Base-by-base conservation (phyloP, 2,113 vertebrate genomes). In the Scophthalmus maximus region DNA sequence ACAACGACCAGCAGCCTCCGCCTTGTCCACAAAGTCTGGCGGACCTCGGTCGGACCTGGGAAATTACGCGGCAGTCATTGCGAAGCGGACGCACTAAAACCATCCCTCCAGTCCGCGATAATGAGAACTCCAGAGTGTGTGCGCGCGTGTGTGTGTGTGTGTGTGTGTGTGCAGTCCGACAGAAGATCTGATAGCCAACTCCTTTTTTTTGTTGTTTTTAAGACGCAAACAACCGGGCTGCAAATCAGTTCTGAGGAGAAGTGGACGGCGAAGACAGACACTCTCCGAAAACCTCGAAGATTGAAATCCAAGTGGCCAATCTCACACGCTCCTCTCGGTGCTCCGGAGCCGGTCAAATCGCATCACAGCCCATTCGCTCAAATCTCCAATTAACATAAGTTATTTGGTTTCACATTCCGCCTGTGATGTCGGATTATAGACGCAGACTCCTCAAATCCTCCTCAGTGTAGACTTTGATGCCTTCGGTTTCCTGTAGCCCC, bases 371-470 rank as follows among this genome's bases (percentile, higher is more conserved):
- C n/a, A 56, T 67, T 82, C 73, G 46, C 76, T 71, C 29, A 63
- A 77, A 89, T 82, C 53, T 83, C 72, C 36, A 82, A 89, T 90
- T 84, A 87, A 62, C 86, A 85, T 55, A 88, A 86, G 68, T 89
- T 90, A 78, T 83, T 78, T 81, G 66, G 81, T 78, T 89, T 85
- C 79, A 68, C 77, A 78, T 85, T 84, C 73, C 75, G 71, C 87
- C 63, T 88, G 78, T 87, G 85, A 87, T 91, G 87, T 87, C 59
- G 88, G 88, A 89, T 89, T 87, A 84, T 60, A 34, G 76, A 73
- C 74, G 79, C 76, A 74, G 79, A 73, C 52, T 90, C 88, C 77
- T 86, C 72, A 84, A 86, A 91, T 84, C 90, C 87, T 78, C 75
- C 76, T 74, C 62, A 78, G 76, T 88, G 75, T 53, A 66, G 78